phyloP scores from a whole-genome alignment of 1,140 invertebrate genomes.

The Calosoma granatense region DNA sequence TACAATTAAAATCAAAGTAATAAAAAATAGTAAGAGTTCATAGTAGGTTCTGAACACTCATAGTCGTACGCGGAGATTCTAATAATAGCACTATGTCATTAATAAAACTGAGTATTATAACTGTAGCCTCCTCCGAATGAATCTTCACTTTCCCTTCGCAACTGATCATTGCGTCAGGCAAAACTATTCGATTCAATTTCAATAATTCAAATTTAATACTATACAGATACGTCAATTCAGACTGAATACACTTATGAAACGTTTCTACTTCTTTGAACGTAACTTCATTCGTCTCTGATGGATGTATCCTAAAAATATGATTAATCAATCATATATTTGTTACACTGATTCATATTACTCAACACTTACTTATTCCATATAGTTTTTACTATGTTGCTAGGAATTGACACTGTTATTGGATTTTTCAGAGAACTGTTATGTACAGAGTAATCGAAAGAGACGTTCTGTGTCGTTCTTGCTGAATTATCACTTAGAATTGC shows the following conservation, averaged over 20 bases:
- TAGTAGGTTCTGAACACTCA: no score
- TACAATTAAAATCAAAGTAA: no score
- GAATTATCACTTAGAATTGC: not conserved
- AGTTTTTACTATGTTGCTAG: not conserved
- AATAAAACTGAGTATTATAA: not conserved
- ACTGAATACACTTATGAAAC: not conserved
- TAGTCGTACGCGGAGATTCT: not conserved
- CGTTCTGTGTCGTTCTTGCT: not conserved
- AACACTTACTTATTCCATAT: constrained; percentile 1
- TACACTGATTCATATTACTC: not conserved
- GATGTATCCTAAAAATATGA: not conserved
- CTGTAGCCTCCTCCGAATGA: not conserved
- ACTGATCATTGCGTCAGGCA: not conserved
- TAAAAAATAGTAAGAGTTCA: no score
- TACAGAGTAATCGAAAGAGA: not conserved
- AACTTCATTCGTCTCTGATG: not conserved
- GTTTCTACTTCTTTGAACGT: not conserved
- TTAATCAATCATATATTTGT: not conserved
- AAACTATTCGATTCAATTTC: not conserved
- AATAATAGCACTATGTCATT: not conserved
- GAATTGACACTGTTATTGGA: not conserved
- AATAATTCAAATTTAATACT: not conserved
- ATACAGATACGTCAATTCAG: not conserved
- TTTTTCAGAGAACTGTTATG: not conserved
- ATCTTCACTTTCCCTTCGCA: not conserved